Evolutionary conservation across 2,888 invertebrate genomes (phyloP), one percentile per base, ranked within the genome.

Genomic region (Elgonia sp.): DNA sequence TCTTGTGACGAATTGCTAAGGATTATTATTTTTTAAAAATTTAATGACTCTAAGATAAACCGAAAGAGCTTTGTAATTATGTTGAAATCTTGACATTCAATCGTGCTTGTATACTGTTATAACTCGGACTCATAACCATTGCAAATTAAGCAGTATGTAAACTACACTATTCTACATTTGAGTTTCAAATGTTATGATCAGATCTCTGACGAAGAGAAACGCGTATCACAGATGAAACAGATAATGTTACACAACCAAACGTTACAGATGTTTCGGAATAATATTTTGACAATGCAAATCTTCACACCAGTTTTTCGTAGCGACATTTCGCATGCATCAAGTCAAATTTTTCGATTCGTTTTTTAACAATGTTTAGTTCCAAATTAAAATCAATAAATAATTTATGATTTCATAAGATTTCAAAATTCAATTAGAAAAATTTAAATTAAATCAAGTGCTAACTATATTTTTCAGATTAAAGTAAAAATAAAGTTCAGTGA

Each of bases 111-210:
- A 42, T 53, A 69, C 62, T 60, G 62, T 70, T 69, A 46, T 53
- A 76, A 60, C 40, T 62, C 16, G 6, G n/a, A 84, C 83, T 76
- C 83, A 69, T 84, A 84, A 84, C 69, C 73, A 84, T 84, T 84
- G 70, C 76, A 84, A 77, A 76, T 84, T 53, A 77, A 84, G 76
- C 76, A 40, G 62, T 77, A 70, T 77, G 76, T 84, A 77, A 77
- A 84, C 84, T 77, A 60, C 20, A 53, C 70, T 70, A 63, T 76
- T 76, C 21, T 21, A 50, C 83, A 83, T 83, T 83, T 76, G 70
- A 70, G 70, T 70, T 84, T 84, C 77, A 84, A 84, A 84, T 70
- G 42, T 84, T 84, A 77, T 70, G 76, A 83, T 83, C 76, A 76
- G 76, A 69, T 76, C 75, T 76, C 69, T 18, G 70, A 84, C 76